Evolutionary conservation across 2,888 invertebrate genomes (phyloP).

Genomic region (Aphrophora alni): DNA sequence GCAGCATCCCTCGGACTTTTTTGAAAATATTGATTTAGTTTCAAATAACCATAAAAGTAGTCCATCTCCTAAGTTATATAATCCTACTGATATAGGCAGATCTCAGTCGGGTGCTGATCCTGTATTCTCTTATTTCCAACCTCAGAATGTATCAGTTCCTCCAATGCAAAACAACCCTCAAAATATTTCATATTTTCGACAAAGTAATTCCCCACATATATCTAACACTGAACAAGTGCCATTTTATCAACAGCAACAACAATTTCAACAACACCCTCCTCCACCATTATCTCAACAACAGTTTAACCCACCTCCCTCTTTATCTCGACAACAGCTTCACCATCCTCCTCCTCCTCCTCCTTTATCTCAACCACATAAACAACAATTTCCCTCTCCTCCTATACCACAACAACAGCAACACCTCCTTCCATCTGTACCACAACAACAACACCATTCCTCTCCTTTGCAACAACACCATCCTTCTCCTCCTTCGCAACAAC

Average conservation of each 20-base stretch:
- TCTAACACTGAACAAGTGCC: background rate
- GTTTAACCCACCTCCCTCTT: background rate
- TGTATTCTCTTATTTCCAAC: background rate
- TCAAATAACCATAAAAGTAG: slow-evolving; percentile 14
- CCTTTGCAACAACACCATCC: background rate
- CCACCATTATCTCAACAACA: background rate
- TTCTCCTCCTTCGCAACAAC: background rate
- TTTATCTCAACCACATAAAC: background rate
- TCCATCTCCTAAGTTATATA: slow-evolving; percentile 6
- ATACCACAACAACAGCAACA: slow-evolving; percentile 6
- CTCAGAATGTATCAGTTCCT: background rate
- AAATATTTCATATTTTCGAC: slow-evolving; percentile 22
- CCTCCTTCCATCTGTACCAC: background rate
- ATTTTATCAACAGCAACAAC: slow-evolving; percentile 15
- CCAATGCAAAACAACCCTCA: slow-evolving; percentile 14
- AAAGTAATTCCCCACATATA: slow-evolving; percentile 8
- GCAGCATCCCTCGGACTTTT: slow-evolving; percentile 30
- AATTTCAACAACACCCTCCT: background rate
- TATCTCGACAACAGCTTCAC: background rate
- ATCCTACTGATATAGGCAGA: background rate
- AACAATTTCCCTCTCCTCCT: background rate
- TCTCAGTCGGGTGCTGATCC: background rate
- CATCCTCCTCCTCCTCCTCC: background rate
- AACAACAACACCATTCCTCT: slow-evolving; percentile 8
- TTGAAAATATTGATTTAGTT: slow-evolving; percentile 36